Evolutionary conservation across 2,113 vertebrate species (phyloP).

Genomic region (Misgurnus anguillicaudatus): DNA sequence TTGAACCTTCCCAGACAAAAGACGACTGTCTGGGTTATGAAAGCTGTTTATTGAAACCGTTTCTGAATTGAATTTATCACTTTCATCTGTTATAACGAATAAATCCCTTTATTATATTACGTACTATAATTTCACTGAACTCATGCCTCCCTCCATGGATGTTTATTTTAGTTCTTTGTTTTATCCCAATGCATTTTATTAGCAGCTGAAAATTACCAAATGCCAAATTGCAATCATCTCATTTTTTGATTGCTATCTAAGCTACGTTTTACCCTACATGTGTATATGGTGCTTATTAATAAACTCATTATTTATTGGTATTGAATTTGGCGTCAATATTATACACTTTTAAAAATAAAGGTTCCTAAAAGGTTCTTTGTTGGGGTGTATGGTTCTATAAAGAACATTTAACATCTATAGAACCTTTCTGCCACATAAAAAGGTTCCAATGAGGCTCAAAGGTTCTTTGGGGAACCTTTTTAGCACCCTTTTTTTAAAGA

Average conservation of each 20-base stretch:
- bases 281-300: neutral
- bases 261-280: neutral
- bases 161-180: neutral
- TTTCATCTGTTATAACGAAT: neutral
- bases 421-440: too few species aligned
- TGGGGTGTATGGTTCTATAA: too few species aligned
- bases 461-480: too few species aligned
- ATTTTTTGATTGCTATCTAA: neutral
- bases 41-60: neutral
- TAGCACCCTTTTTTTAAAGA: too few species aligned
- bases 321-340: constrained; percentile 37
- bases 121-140: neutral
- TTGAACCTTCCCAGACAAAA: too few species aligned
- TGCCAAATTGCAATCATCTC: neutral
- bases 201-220: neutral
- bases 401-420: too few species aligned
- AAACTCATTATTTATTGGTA: constrained; percentile 6
- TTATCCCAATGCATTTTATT: neutral
- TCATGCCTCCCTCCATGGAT: neutral
- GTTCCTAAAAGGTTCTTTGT: too few species aligned
- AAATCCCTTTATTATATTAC: neutral
- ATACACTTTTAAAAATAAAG: too few species aligned
- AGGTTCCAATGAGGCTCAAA: too few species aligned
- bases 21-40: too few species aligned
- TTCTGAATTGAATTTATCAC: neutral